phyloP scores from a whole-genome alignment of 2,797 vertebrate species.

The Callimico goeldii region DNA sequence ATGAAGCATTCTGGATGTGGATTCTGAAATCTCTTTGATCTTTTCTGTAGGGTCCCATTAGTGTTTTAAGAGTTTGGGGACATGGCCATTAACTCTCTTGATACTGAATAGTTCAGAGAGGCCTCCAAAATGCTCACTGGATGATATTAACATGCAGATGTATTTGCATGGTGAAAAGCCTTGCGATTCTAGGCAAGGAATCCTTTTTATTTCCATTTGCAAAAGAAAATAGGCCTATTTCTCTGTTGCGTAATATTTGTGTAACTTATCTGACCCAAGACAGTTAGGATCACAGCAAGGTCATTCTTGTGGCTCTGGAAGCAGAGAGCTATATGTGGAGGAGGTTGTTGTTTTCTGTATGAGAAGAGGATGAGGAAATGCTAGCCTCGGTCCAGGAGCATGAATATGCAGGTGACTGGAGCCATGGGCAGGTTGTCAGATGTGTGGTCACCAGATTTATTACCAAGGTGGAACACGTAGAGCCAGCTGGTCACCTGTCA shows the following conservation, averaged over 20 bases:
- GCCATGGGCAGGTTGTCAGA: slow-evolving; percentile 53
- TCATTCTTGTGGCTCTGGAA: not conserved
- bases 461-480: not conserved
- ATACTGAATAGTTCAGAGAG: not conserved
- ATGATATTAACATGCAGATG: not conserved
- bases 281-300: not conserved
- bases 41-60: not conserved
- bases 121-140: not conserved
- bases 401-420: slow-evolving; percentile 35
- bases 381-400: not conserved
- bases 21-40: slow-evolving; percentile 3
- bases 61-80: not conserved
- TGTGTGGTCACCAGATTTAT: slow-evolving; percentile 43
- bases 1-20: not conserved
- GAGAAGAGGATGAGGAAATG: not conserved
- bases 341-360: not conserved
- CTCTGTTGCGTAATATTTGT: not conserved
- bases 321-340: not conserved
- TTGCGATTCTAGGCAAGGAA: not conserved
- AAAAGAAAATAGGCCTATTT: not conserved
- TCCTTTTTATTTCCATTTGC: not conserved
- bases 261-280: not conserved
- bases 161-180: not conserved
- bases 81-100: not conserved
- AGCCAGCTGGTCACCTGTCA: slow-evolving; percentile 63